Evolutionary conservation across 2,797 vertebrate species (phyloP).

Genomic region (Loris lydekkerianus): DNA sequence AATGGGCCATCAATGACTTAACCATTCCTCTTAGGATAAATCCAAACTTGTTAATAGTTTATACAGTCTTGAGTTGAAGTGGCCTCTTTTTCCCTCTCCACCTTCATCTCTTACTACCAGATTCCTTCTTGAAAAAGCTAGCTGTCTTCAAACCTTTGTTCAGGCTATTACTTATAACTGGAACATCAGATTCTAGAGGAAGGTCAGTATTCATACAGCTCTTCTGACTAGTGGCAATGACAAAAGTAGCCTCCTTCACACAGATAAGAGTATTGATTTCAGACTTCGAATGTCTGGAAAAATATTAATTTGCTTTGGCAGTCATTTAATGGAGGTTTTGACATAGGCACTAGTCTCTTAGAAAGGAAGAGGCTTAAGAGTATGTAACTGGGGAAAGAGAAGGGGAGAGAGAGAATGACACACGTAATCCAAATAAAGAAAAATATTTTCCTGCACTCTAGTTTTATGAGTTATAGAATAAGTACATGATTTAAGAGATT

Average conservation of each 20-base stretch:
- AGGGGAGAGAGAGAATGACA: constrained; percentile 34
- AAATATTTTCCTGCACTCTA: constrained; percentile 33
- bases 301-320: constrained; percentile 29
- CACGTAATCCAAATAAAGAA: neutral
- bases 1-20: constrained; percentile 45
- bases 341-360: neutral
- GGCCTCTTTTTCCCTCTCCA: constrained; percentile 46
- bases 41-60: constrained; percentile 32
- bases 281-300: constrained; percentile 58
- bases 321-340: constrained; percentile 37
- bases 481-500: constrained; percentile 35
- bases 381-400: neutral
- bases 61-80: constrained; percentile 32
- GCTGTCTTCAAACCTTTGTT: constrained; percentile 44
- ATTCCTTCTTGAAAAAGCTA: constrained; percentile 19
- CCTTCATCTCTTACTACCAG: constrained; percentile 16
- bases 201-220: constrained; percentile 43
- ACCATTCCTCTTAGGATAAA: constrained; percentile 58
- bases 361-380: constrained; percentile 34
- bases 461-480: constrained; percentile 52
- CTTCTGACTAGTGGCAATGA: constrained; percentile 59
- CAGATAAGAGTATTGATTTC: neutral
- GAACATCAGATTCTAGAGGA: constrained; percentile 21
- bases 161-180: constrained; percentile 49
- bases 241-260: constrained; percentile 31